Base-by-base conservation (phyloP, 2,888 invertebrate species). In the Cerceris rybyensis region DNA sequence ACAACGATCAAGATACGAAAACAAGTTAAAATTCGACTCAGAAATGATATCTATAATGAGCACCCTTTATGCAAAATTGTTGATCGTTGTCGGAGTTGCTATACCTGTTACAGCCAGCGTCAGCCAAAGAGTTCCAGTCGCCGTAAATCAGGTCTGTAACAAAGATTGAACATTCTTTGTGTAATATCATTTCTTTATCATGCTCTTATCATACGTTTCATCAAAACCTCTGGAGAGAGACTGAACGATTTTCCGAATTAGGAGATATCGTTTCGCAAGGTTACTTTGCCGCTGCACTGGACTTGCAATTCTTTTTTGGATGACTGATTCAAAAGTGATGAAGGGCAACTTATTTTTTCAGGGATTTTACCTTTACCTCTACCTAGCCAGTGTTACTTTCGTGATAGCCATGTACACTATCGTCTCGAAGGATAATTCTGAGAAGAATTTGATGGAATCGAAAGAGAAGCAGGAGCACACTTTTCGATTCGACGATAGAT, bases 61-160 rank as follows among this genome's bases (percentile, higher is more conserved):
- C 78, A 90, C 96, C 2, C 93, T 98, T 42, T 98, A 98, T 92
- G 97, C 96, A 70, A 97, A 98, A 91, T 93, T 98, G 13, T 92
- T 98, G 74, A 96, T 98, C 13, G 96, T 98, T 6, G 84, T 91
- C 58, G 91, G 91, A 16, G 94, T 97, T 52, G 97, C 97, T 14
- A 95, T 98, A 88, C 98, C 98, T 4, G 95, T 98, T 77, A 97
- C 98, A 4, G 97, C 98, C 93, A 96, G 97, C 65, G 96, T 97
- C 79, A 96, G 97, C 5, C 94, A 95, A 61, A 95, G 95, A 86
- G 96, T 97, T 39, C 95, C 96, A 16, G 94, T 95, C 43, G 94
- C 95, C 72, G 96, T 96, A 89, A 97, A 97, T 91, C 96, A 95
- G 94, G 95, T 95, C 50, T 7, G 50, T 50, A 1, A 50, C 46